phyloP scores from a whole-genome alignment of 2,888 invertebrate genomes.

The Notodonta ziczac region DNA sequence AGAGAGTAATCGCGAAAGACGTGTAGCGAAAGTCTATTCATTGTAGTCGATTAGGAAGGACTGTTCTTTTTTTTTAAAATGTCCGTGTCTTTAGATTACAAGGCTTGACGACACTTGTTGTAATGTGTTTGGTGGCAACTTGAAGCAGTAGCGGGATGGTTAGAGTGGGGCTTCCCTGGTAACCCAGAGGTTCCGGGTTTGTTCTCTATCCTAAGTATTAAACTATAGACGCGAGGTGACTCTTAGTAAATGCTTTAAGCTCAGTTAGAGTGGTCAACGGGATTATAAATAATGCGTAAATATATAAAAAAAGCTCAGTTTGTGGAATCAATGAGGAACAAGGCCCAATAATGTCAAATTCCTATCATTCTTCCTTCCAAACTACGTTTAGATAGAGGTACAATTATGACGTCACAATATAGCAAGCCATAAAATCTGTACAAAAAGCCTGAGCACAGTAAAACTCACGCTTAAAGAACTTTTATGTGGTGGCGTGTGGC shows the following conservation, averaged over 20 bases:
- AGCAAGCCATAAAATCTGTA: conserved; percentile 39
- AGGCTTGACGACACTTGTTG: background rate
- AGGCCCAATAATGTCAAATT: too few species aligned
- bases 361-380: background rate
- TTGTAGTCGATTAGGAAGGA: background rate
- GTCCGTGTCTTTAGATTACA: background rate
- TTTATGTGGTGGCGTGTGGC: conserved; percentile 53
- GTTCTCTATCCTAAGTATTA: too few species aligned
- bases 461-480: conserved; percentile 48
- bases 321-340: too few species aligned
- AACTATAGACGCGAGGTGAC: too few species aligned
- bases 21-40: conserved; percentile 1
- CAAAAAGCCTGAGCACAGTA: conserved; percentile 44
- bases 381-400: conserved; percentile 11
- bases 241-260: too few species aligned
- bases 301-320: too few species aligned
- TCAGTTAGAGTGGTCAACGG: too few species aligned
- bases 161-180: too few species aligned
- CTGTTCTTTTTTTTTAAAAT: background rate
- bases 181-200: too few species aligned
- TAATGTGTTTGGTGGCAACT: too few species aligned
- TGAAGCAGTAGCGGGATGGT: too few species aligned
- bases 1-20: background rate
- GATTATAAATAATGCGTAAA: too few species aligned
- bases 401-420: conserved; percentile 32